Base-by-base conservation (phyloP, 1,140 invertebrate genomes). In the Octopus sinensis region DNA sequence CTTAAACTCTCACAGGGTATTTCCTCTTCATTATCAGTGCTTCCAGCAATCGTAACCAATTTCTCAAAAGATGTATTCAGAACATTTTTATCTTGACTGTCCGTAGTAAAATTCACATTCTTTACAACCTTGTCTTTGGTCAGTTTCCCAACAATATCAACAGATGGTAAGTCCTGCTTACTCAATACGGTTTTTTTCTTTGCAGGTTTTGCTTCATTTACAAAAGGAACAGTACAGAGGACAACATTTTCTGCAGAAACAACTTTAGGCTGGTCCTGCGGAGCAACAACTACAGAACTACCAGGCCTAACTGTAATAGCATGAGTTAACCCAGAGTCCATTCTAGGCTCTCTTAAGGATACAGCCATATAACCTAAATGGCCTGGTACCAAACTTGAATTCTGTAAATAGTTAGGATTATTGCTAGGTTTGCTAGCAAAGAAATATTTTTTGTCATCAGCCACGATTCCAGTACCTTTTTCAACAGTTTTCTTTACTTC, bases 301-400 rank as follows among this genome's bases (percentile, higher is more conserved):
- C 68, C 68, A n/a, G 68, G 17, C 30, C 68, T 73, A 4, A 73
- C 30, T 7, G 68, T 73, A 73, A 73, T 1, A 1, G 68, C 17
- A 6, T 6, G 17, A 6, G 17, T 73, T 73, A 89, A 82, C 23
- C 88, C 88, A 51, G 84, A 80, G 4, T 89, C 86, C 81, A 88
- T 83, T n/a, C 87, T 83, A 30, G 89, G 89, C 30, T 84, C 84
- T 53, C 88, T 85, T 30, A 90, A 83, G 10, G 88, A 87, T 7
- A 90, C 85, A 51, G 89, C 89, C 86, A 89, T 88, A 17, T 84
- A 86, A 10, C 89, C 84, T 56, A 89, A 82, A 51, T 88, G 86
- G 7, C 89, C 87, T 78, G 10, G 84, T 86, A n/a, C 17, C 17
- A 73, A 6, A 73, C 30, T 73, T n/a, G 30, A n/a, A 5, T 13